Base-by-base conservation (phyloP, 2,888 invertebrate genomes). In the Brassicogethes aeneus region DNA sequence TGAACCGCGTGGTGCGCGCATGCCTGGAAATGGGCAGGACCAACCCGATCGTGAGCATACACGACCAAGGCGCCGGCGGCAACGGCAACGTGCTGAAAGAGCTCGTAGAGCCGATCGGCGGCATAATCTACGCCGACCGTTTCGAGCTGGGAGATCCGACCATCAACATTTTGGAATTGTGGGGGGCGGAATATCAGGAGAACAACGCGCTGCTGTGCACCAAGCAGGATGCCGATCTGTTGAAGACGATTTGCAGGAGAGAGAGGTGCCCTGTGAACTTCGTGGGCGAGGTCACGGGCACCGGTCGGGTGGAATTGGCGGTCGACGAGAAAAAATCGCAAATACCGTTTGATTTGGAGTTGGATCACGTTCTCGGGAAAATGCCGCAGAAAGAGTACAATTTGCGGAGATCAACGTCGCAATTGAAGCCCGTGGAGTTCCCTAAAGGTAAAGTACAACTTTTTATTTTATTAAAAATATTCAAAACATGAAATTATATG, bases 21-120 rank as follows among this genome's bases (percentile, higher is more conserved):
- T 97, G 97, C 59, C 72, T 91, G 17, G 97, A 99, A 70, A 71
- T 85, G 61, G 79, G 79, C 1, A 72, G 76, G 1, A 70, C 73
- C 10, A 94, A 97, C 71, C 96, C 96, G 2, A 93, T 97, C 54
- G 75, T 76, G 54, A 85, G 94, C 76, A 96, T 99, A 54, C 97
- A 99, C 63, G 97, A 99, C 70, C 97, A 97, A 74, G 97, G 97
- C 14, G 97, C 97, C 5, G 97, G 97, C n/a, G 97, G 97, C 16
- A 91, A 92, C 62, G 91, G 96, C 2, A 99, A 99, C 65, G 97
- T 99, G 0, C 65, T 99, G 17, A 97, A 97, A 61, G 97, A 99
- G 66, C 70, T 99, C 2, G 93, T 93, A 0, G 96, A 97, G 56
- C 96, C 96, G 0, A 80, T 82, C 2, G 97, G 97, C 1, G 97